Conservation (phyloP, 2,113 vertebrate species). For the Rafetus swinhoei region DNA sequence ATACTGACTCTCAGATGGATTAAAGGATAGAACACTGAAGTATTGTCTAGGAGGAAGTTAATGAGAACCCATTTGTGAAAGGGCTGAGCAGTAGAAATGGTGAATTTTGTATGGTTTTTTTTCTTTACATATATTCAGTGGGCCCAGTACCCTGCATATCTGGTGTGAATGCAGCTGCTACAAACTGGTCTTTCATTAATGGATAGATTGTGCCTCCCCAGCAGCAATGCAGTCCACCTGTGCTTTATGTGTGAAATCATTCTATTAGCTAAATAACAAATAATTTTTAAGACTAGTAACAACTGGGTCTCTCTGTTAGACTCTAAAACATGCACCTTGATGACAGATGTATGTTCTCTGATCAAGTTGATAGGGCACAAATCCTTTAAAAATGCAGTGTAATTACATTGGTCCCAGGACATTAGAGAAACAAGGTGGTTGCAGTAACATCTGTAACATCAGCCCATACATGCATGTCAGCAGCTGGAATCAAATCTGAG, state of each 20-base stretch:
- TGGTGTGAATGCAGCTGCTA: not conserved
- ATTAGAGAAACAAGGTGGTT: too few species aligned
- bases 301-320: fast-evolving
- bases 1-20: too few species aligned
- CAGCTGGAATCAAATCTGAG: too few species aligned
- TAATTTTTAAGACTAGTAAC: not conserved
- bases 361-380: not conserved
- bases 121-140: too few species aligned
- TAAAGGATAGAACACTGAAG: not conserved
- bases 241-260: too few species aligned
- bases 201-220: not conserved
- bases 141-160: fast-evolving
- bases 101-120: too few species aligned
- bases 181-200: not conserved
- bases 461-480: too few species aligned
- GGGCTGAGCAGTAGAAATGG: too few species aligned
- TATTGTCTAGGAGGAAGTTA: not conserved
- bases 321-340: not conserved
- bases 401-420: too few species aligned
- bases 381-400: not conserved
- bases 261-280: not conserved
- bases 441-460: too few species aligned
- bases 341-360: not conserved
- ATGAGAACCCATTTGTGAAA: not conserved
- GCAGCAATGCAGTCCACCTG: not conserved